A percentile compares a stretch with the other conserved stretches of the same genome.
Conservation (phyloP, 2,113 vertebrate genomes). For the Crotalus horridus region DNA sequence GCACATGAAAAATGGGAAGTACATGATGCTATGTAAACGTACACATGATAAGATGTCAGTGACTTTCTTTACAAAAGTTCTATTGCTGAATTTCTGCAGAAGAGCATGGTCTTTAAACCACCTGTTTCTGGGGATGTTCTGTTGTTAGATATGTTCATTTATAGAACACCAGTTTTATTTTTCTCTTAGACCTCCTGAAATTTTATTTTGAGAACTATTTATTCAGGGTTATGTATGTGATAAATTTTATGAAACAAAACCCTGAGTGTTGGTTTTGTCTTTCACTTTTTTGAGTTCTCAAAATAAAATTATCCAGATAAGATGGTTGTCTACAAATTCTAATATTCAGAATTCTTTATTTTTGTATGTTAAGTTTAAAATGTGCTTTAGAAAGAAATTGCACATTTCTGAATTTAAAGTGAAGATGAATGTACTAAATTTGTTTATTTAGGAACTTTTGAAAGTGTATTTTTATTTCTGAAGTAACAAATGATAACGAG, state of each 20-base stretch:
- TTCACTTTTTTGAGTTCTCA: conserved; percentile 7
- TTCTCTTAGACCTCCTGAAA: background rate
- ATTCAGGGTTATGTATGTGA: background rate
- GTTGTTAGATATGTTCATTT: background rate
- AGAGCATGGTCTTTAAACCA: fast-evolving
- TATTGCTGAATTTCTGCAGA: background rate
- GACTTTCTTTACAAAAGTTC: background rate
- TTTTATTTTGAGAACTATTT: background rate
- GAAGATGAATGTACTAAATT: conserved; percentile 14
- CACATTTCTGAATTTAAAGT: background rate
- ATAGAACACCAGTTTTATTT: conserved; percentile 8
- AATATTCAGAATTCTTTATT: conserved; percentile 20
- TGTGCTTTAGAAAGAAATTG: conserved; percentile 1
- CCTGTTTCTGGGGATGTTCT: background rate
- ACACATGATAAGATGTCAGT: background rate
- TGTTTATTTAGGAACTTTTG: background rate
- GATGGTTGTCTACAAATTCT: conserved; percentile 24
- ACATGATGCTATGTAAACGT: background rate
- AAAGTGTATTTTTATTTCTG: background rate
- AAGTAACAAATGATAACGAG: conserved; percentile 3
- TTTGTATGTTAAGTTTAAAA: conserved; percentile 26
- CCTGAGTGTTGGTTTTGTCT: conserved; percentile 20
- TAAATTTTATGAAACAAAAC: background rate
- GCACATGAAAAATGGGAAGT: background rate
- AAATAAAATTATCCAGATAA: background rate